Evolutionary conservation across 2,797 vertebrate species (phyloP).

Genomic region (Pseudomugil gertrudae): DNA sequence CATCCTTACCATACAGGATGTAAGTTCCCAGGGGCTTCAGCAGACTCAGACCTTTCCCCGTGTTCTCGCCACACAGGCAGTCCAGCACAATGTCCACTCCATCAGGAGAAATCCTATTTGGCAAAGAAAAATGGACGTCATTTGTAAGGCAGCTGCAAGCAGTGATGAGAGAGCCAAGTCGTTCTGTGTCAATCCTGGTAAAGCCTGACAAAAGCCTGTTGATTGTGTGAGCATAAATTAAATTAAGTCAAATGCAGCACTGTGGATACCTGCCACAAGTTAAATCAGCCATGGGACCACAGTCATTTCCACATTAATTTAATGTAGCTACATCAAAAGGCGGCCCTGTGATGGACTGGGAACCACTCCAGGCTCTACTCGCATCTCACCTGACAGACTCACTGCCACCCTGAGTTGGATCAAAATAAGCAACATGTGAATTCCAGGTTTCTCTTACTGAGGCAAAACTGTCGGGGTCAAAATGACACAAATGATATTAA

Average conservation of each 20-base stretch:
- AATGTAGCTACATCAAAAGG: no score
- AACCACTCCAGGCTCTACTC: background rate
- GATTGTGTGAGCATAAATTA: background rate
- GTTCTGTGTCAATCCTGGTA: background rate
- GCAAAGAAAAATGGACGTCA: slow-evolving; percentile 12
- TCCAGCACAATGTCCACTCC: slow-evolving; percentile 97
- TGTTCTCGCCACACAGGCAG: slow-evolving; percentile 96
- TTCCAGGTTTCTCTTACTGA: background rate
- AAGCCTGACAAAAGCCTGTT: background rate
- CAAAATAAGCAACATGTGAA: background rate
- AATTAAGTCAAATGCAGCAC: background rate
- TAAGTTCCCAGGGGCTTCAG: slow-evolving; percentile 96
- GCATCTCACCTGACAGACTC: background rate
- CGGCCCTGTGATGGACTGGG: background rate
- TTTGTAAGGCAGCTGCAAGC: background rate
- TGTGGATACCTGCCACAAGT: background rate
- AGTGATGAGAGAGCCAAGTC: background rate
- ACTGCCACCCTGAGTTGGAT: background rate
- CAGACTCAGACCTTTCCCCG: slow-evolving; percentile 93
- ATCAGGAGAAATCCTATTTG: slow-evolving; percentile 91
- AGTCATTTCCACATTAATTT: background rate
- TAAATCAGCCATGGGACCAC: background rate
- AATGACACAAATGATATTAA: background rate
- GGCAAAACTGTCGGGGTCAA: background rate
- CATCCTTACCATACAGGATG: slow-evolving; percentile 92